phyloP scores from a whole-genome alignment of 2,888 invertebrate species.

The Phaonia tiefii region DNA sequence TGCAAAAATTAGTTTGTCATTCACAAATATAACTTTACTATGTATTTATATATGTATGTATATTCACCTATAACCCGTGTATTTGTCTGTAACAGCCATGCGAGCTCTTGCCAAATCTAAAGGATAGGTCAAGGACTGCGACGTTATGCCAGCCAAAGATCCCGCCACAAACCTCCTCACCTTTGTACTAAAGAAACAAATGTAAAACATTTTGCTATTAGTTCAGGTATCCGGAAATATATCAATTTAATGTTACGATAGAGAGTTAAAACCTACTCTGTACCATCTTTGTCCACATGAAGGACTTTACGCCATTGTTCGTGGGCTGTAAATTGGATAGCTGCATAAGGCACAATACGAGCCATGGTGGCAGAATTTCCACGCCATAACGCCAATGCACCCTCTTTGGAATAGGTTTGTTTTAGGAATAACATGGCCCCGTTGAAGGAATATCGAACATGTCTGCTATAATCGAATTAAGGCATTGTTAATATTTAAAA shows the following conservation, averaged over 20 bases:
- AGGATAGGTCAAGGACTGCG: slow-evolving; percentile 96
- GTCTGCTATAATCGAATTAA: slow-evolving; percentile 79
- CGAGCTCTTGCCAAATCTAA: slow-evolving; percentile 97
- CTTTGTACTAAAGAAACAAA: slow-evolving; percentile 75
- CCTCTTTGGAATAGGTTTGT: slow-evolving; percentile 87
- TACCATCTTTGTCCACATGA: slow-evolving; percentile 84
- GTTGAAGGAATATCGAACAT: slow-evolving; percentile 86
- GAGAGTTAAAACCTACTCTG: slow-evolving; percentile 79
- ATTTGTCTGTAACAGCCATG: slow-evolving; percentile 95
- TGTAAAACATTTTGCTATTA: no score
- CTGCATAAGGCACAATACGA: slow-evolving; percentile 97
- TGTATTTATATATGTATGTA: no score
- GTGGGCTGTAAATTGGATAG: slow-evolving; percentile 98
- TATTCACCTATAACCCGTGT: slow-evolving; percentile 84
- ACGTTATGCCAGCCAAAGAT: slow-evolving; percentile 96
- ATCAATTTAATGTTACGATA: no score
- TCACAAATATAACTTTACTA: no score
- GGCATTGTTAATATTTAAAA: background rate
- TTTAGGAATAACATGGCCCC: slow-evolving; percentile 87
- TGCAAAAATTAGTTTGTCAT: background rate
- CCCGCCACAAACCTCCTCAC: slow-evolving; percentile 88
- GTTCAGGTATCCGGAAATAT: no score
- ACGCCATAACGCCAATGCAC: slow-evolving; percentile 93
- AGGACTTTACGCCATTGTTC: slow-evolving; percentile 96
- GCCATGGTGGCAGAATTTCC: slow-evolving; percentile 99